Percentiles rank a stretch among this genome's conserved stretches.
Conservation (phyloP, 2,888 invertebrate species). For the Steinernema scapterisci region DNA sequence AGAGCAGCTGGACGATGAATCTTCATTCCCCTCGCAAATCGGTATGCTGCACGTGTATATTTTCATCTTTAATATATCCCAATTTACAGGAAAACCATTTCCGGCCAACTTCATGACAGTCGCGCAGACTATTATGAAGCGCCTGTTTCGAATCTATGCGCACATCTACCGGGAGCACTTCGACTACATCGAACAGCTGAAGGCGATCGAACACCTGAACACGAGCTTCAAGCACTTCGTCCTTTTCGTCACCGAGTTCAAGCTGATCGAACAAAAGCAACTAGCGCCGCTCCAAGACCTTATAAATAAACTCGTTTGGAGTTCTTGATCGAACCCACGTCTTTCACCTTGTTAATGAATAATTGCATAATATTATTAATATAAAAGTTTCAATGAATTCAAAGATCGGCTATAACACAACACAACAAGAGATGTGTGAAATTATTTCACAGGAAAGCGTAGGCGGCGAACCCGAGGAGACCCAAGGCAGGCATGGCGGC, state of each 20-base stretch:
- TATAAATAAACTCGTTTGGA: conserved; percentile 75
- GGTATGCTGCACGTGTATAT: conserved; percentile 71
- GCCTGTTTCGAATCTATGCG: conserved; percentile 96
- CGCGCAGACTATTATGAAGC: conserved; percentile 95
- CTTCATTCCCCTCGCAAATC: conserved; percentile 96
- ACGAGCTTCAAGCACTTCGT: conserved; percentile 99
- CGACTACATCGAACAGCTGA: conserved; percentile 84
- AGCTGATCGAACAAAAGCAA: conserved; percentile 92
- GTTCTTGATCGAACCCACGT: background rate
- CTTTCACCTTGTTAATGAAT: background rate
- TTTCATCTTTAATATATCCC: background rate
- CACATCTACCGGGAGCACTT: conserved; percentile 99
- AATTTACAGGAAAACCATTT: conserved; percentile 56
- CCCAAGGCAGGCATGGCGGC: background rate
- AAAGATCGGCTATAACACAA: background rate
- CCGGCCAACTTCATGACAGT: conserved; percentile 72
- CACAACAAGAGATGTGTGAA: background rate
- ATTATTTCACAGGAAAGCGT: background rate
- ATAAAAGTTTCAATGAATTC: background rate
- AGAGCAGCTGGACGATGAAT: conserved; percentile 97
- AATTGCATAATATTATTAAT: conserved; percentile 7
- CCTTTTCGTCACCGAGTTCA: conserved; percentile 95
- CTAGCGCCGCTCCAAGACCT: conserved; percentile 94
- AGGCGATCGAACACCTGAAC: conserved; percentile 97
- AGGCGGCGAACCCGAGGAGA: background rate